A percentile compares a stretch with the other conserved stretches of the same genome.
These are phyloP conservation scores for Coenobita brevimanus DNA, from an alignment of 1,140 invertebrate species.

Conservation along the genomic window DNA sequence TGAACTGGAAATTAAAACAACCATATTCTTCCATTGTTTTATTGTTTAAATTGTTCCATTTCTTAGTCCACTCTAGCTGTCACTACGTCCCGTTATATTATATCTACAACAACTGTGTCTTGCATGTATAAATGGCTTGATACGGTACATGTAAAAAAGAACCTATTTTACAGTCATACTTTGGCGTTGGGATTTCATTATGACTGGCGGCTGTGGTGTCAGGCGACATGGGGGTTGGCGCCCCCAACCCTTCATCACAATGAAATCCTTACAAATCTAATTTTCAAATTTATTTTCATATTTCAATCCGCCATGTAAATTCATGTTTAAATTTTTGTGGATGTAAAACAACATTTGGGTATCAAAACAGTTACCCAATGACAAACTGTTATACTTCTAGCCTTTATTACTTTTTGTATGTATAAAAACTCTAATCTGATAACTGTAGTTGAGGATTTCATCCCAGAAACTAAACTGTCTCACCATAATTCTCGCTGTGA, in stretches of 20 bases:
- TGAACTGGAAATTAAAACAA: neutral
- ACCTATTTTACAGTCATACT: slow-evolving; percentile 61
- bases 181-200: slow-evolving; percentile 57
- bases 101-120: slow-evolving; percentile 64
- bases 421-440: slow-evolving; percentile 62
- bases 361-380: slow-evolving; percentile 56
- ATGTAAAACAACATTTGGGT: slow-evolving; percentile 53
- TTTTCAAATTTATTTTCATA: slow-evolving; percentile 44
- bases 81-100: slow-evolving; percentile 53
- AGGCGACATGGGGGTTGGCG: neutral
- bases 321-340: slow-evolving; percentile 49
- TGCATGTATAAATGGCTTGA: slow-evolving; percentile 59
- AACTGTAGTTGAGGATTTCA: slow-evolving; percentile 56
- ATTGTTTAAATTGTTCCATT: slow-evolving; percentile 60
- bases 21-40: slow-evolving; percentile 48
- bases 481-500: slow-evolving; percentile 43
- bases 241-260: slow-evolving; percentile 17
- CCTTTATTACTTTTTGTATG: slow-evolving; percentile 45
- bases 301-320: slow-evolving; percentile 52
- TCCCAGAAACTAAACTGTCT: slow-evolving; percentile 35
- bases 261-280: slow-evolving; percentile 61
- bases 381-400: slow-evolving; percentile 26
- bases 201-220: slow-evolving; percentile 38
- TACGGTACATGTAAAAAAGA: slow-evolving; percentile 59
- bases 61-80: slow-evolving; percentile 54